A percentile compares a stretch with the other conserved stretches of the same genome.
Evolutionary conservation across 1,140 invertebrate genomes (phyloP).

Genomic region (Danaus melanippus): DNA sequence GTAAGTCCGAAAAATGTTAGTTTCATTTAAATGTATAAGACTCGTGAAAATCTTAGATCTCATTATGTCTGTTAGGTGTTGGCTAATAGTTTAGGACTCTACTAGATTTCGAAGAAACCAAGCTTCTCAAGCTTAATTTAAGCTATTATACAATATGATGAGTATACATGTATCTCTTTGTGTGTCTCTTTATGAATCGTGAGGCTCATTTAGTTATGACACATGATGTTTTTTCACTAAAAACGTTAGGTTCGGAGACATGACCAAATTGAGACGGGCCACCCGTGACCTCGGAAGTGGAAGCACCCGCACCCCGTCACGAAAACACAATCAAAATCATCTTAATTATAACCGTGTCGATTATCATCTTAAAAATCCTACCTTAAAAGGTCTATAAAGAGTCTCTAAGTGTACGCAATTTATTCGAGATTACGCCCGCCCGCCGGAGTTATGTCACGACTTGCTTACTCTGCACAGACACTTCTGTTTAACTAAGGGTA

Average conservation of each 20-base stretch:
- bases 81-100: no score
- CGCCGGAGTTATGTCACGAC: slow-evolving; percentile 61
- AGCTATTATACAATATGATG: no score
- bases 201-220: no score
- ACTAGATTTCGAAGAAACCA: no score
- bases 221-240: neutral
- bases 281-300: slow-evolving; percentile 62
- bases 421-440: slow-evolving; percentile 63
- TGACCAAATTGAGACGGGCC: slow-evolving; percentile 35
- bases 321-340: slow-evolving; percentile 50
- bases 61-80: no score
- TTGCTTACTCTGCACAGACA: slow-evolving; percentile 42
- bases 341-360: slow-evolving; percentile 70
- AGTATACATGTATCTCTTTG: no score
- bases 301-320: slow-evolving; percentile 65
- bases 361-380: slow-evolving; percentile 70
- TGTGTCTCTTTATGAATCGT: no score
- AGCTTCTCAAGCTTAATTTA: no score
- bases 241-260: slow-evolving; percentile 25
- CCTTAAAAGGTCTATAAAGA: slow-evolving; percentile 71
- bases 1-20: no score
- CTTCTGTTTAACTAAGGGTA: slow-evolving; percentile 48
- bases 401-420: slow-evolving; percentile 67
- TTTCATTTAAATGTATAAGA: no score
- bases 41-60: no score